Base-by-base conservation (phyloP, 2,113 vertebrate genomes). In the Oncorhynchus gorbuscha region DNA sequence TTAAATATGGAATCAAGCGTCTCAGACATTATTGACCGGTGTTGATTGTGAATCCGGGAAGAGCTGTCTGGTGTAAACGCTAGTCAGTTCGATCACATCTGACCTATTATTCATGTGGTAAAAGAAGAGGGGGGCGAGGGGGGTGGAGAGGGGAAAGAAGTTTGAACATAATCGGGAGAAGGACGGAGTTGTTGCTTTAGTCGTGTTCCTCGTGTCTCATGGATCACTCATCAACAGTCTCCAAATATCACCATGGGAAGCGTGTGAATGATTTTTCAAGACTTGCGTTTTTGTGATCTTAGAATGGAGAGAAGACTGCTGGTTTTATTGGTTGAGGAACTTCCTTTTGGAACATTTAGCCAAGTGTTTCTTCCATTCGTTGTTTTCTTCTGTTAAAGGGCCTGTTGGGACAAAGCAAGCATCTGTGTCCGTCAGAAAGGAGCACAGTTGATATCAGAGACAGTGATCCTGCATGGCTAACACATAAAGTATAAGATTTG, bases 41-140 rank as follows among this genome's bases (percentile, higher is more conserved):
- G 92, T 93, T 92, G 92, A 93, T 93, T 80, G 45, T 77, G 77
- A 85, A 88, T 89, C 81, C 86, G 84, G 87, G 87, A 90, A 81
- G 83, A 91, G 83, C 80, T 76, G 89, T 88, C 71, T 82, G 82
- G 83, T 80, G 77, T 76, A 77, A 85, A 85, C 45, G 72, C 86
- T 69, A 65, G 62, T 73, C 84, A 77, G 88, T 87, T 92, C 89
- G 85, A 91, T 91, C 88, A 87, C 79, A 82, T 84, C 83, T 90
- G 89, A 91, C 90, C 86, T 90, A 87, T 86, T 89, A 86, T 87
- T 89, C 86, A 79, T 84, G 73, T 79, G 79, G 77, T 71, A 82
- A 83, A 76, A 78, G 78, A 80, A 80, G 13, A 39, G 69, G 78
- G 66, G 20, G 1, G 39, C 12, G n/a, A n/a, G n/a, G 66, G 66